Percentiles rank a stretch among this genome's conserved stretches.
These are phyloP conservation scores for Quiscalus mexicanus DNA, from an alignment of 2,113 vertebrate genomes.

Conservation along the genomic window DNA sequence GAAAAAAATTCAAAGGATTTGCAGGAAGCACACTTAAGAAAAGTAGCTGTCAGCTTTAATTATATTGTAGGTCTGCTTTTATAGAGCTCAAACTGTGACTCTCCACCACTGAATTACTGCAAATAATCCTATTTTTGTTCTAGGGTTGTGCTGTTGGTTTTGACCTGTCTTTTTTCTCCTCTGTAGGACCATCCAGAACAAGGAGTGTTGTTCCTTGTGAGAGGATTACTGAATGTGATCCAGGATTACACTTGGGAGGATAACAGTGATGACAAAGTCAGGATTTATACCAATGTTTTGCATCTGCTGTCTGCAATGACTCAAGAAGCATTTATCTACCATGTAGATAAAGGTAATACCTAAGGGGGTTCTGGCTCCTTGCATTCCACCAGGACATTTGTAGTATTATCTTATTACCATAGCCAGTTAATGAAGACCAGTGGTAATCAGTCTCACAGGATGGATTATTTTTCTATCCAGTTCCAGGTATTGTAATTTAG, in stretches of 20 bases:
- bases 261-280: conserved; percentile 87
- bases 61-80: background rate
- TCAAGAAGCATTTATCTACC: conserved; percentile 88
- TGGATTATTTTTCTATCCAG: background rate
- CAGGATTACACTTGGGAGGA: conserved; percentile 99
- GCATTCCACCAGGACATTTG: background rate
- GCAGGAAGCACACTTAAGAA: background rate
- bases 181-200: conserved; percentile 94
- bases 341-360: conserved; percentile 80
- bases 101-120: background rate
- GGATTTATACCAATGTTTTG: conserved; percentile 88
- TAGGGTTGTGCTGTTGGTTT: background rate
- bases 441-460: background rate
- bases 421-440: background rate
- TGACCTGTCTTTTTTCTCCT: background rate
- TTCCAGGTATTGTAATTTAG: background rate
- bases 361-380: background rate
- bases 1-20: background rate
- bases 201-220: conserved; percentile 91
- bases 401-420: fast-evolving
- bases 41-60: background rate
- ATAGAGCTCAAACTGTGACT: background rate
- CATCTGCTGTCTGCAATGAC: conserved; percentile 92
- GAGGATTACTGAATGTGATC: conserved; percentile 93
- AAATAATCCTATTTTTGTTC: background rate